Conservation (phyloP, 1,140 invertebrate genomes). For the Thaumetopoea pityocampa region DNA sequence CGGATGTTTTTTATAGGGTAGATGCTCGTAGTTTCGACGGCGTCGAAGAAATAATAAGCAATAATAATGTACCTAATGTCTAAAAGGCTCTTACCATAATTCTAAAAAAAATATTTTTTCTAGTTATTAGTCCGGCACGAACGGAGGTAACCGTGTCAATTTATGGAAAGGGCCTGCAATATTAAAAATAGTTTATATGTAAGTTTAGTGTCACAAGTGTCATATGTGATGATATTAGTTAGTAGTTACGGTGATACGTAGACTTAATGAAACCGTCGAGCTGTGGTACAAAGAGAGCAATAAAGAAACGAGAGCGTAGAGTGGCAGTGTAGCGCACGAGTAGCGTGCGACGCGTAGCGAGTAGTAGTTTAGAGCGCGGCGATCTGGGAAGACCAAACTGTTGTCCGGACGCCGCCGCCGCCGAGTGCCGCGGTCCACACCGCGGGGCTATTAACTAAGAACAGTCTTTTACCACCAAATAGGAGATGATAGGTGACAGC, state of each 20-base stretch:
- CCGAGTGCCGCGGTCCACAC: too few relatives aligned
- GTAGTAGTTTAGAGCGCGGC: constrained; percentile 29
- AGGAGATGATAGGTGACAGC: too few relatives aligned
- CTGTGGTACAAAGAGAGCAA: constrained; percentile 72
- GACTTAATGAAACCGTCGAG: constrained; percentile 73
- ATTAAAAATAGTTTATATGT: constrained; percentile 46
- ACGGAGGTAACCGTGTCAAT: constrained; percentile 55
- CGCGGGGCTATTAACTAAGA: too few relatives aligned
- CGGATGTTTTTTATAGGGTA: constrained; percentile 40
- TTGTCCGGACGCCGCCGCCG: constrained; percentile 34
- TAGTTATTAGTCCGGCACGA: constrained; percentile 47
- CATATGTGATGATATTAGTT: constrained; percentile 44
- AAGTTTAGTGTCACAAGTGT: constrained; percentile 41
- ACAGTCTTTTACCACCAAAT: too few relatives aligned
- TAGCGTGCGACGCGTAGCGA: constrained; percentile 47
- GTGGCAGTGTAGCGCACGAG: constrained; percentile 43
- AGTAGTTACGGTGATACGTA: constrained; percentile 70
- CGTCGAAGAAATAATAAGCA: constrained; percentile 55
- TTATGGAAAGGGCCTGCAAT: constrained; percentile 60
- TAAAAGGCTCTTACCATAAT: constrained; percentile 59
- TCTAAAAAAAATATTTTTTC: constrained; percentile 49
- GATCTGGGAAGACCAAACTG: constrained; percentile 54
- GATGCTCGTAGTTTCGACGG: constrained; percentile 38
- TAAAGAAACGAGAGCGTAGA: constrained; percentile 58
- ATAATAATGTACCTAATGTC: constrained; percentile 64